A percentile compares a stretch with the other conserved stretches of the same genome.
These are phyloP conservation scores for Apamea epomidion DNA, from an alignment of 2,888 invertebrate genomes.

Conservation along the genomic window DNA sequence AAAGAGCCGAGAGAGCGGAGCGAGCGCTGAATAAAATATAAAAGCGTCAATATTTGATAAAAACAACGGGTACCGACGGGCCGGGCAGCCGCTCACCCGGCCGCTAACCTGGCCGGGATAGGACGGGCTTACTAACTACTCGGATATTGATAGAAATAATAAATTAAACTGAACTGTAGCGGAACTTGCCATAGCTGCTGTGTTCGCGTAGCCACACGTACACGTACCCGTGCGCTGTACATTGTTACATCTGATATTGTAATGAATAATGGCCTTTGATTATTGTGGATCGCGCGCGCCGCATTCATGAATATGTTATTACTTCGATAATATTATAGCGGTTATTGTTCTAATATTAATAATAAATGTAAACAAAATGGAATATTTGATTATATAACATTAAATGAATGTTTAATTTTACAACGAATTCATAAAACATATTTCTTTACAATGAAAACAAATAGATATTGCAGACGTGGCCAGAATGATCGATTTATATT, in stretches of 20 bases:
- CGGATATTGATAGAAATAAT: slow-evolving; percentile 43
- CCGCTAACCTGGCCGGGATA: not conserved
- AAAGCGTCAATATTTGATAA: slow-evolving; percentile 65
- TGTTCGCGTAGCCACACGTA: not conserved
- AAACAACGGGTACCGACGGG: slow-evolving; percentile 39
- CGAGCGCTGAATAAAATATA: slow-evolving; percentile 60
- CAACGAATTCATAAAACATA: not conserved
- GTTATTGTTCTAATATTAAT: slow-evolving; percentile 6
- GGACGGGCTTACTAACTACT: slow-evolving; percentile 37
- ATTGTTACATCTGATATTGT: slow-evolving; percentile 25
- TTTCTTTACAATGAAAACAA: not conserved
- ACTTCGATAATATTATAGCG: slow-evolving; percentile 13
- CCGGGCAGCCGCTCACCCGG: slow-evolving; percentile 8
- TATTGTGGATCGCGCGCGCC: not conserved
- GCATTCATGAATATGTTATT: slow-evolving; percentile 5
- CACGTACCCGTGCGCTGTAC: not conserved
- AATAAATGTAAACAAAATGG: not conserved
- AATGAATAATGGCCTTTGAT: slow-evolving; percentile 38
- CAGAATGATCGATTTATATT: not conserved
- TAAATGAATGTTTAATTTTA: not conserved
- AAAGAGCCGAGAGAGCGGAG: slow-evolving; percentile 35
- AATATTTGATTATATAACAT: not conserved
- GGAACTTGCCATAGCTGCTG: not conserved
- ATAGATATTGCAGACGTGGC: not conserved
- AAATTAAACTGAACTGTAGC: slow-evolving; percentile 28